Evolutionary conservation across 35 echinoderm and acorn worm genomes (phyloP), one percentile per base, ranked within the genome.

Genomic region (Nesometra sesokonis): DNA sequence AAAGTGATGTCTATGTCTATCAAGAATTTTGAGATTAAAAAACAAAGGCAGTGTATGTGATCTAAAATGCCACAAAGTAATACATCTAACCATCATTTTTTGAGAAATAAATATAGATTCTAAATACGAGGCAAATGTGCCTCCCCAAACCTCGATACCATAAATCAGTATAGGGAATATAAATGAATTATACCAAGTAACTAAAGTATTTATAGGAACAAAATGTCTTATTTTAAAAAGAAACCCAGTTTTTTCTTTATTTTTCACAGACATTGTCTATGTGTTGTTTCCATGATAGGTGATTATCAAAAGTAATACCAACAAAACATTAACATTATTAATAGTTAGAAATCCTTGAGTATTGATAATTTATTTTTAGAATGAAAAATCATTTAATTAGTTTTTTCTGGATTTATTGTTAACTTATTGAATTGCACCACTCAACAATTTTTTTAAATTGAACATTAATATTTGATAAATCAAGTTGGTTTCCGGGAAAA

Each of bases 301-400:
- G 23, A 13, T 67, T 67, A 27, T 67, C 52, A 27, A 67, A 67
- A 5, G 7, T 67, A 67, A 67, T 67, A 2, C 52, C 52, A 67
- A 67, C 52, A 67, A 67, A 67, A n/a, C n/a, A 67, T 27, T 67
- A 67, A 67, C 21, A 67, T 43, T 43, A 43, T 13, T 67, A 67
- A 67, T 19, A 67, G 38, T 43, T 43, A 67, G 23, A 67, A 13
- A 19, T 13, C 52, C 2, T 67, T 67, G 52, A 67, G 23, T 67
- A 17, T 19, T 67, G 23, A 67, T 67, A 67, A 19, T 67, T 67
- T 67, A 67, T 67, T 67, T 67, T 67, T 43, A 43, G 52, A 67
- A 5, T 67, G 52, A 80, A 80, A 80, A 34, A 80, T 80, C 32
- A 80, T 80, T 32, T 34, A 80, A 80, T 80, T 80, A 36, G 79